Conservation (phyloP, 2,888 invertebrate genomes). For the Melangyna quadrimaculata region DNA sequence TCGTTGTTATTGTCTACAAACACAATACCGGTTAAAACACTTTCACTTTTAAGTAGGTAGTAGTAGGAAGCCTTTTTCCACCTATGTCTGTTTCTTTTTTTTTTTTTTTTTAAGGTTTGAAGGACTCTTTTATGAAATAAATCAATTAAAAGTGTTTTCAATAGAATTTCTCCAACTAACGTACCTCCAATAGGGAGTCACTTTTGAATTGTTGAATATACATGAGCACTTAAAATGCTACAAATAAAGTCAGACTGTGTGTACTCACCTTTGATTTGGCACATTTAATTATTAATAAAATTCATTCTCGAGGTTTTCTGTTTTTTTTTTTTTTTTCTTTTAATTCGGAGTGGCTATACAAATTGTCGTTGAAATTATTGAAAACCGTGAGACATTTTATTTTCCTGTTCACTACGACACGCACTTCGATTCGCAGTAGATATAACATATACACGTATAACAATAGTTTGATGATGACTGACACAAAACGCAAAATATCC, state of each 20-base stretch:
- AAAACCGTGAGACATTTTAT: not conserved
- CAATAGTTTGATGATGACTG: not conserved
- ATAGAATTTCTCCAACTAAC: not conserved
- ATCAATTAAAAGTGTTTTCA: slow-evolving; percentile 55
- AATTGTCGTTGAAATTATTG: not conserved
- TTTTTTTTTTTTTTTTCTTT: not conserved
- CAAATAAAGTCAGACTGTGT: not conserved
- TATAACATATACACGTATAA: not conserved
- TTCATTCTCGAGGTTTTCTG: not conserved
- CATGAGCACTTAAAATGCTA: slow-evolving; percentile 11
- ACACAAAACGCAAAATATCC: not conserved
- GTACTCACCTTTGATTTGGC: slow-evolving; percentile 45
- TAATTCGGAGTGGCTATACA: not conserved
- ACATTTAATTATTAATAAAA: slow-evolving; percentile 22
- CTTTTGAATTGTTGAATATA: slow-evolving; percentile 38
- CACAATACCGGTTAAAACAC: slow-evolving; percentile 1
- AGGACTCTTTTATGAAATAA: slow-evolving; percentile 37
- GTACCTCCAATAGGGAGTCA: not conserved
- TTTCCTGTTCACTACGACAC: not conserved
- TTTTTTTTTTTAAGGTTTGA: not conserved
- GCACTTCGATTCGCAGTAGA: not conserved
- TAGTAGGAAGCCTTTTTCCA: too few relatives aligned
- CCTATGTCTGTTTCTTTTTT: too few relatives aligned
- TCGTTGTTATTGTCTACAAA: not conserved
- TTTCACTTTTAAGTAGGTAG: slow-evolving; percentile 42